Conservation (phyloP, 1,140 invertebrate species). For the Atta cephalotes region DNA sequence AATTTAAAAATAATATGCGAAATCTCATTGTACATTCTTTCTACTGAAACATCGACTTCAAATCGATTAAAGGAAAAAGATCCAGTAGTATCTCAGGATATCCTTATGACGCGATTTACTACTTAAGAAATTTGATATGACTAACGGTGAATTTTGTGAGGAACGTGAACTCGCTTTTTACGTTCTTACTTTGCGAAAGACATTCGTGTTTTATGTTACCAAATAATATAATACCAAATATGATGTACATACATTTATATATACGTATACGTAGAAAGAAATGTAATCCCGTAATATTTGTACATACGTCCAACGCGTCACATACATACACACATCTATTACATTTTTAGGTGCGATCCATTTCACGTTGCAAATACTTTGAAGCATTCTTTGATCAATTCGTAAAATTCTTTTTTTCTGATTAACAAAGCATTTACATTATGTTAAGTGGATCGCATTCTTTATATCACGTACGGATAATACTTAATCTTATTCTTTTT, state of each 20-base stretch:
- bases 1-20: background rate
- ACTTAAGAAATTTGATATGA: conserved; percentile 67
- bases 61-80: background rate
- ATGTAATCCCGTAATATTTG: conserved; percentile 35
- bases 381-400: no score
- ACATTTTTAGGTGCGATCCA: no score
- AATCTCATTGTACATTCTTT: background rate
- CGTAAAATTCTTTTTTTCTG: no score
- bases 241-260: conserved; percentile 65
- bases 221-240: conserved; percentile 77
- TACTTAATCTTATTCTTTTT: no score
- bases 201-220: conserved; percentile 73
- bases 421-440: no score
- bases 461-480: no score
- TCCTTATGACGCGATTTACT: background rate
- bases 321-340: no score
- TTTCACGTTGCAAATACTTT: no score
- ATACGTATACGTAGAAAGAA: conserved; percentile 14
- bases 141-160: conserved; percentile 45
- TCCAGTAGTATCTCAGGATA: background rate
- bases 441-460: no score
- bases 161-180: conserved; percentile 64
- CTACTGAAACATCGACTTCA: background rate
- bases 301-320: conserved; percentile 40
- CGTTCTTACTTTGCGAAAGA: conserved; percentile 62